Evolutionary conservation across 2,888 invertebrate genomes (phyloP).

Genomic region (Andrena flavipes): DNA sequence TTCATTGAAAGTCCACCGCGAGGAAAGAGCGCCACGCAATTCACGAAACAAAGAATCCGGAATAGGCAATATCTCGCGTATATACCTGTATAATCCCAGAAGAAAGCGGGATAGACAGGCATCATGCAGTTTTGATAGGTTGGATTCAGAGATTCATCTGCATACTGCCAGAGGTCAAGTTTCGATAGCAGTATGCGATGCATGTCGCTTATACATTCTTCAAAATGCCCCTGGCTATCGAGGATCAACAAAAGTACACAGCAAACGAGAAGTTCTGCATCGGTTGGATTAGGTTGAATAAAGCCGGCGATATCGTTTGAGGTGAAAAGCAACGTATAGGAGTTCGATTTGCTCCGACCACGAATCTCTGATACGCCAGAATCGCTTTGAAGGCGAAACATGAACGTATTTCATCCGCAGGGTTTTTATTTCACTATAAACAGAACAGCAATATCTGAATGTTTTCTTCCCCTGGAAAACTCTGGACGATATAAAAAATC

Average conservation of each 20-base stretch:
- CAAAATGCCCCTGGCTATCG: slow-evolving; percentile 45
- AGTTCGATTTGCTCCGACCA: slow-evolving; percentile 42
- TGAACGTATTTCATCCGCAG: not conserved
- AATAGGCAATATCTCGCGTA: not conserved
- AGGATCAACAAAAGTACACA: slow-evolving; percentile 52
- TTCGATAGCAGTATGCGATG: slow-evolving; percentile 31
- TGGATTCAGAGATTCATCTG: slow-evolving; percentile 15
- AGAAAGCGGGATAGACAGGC: not conserved
- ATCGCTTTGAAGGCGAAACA: slow-evolving; percentile 43
- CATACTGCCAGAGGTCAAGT: slow-evolving; percentile 31
- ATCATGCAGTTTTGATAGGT: slow-evolving; percentile 15
- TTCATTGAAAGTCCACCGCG: not conserved
- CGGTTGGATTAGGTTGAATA: slow-evolving; percentile 38
- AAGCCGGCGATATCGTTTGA: slow-evolving; percentile 54
- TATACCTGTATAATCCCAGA: not conserved
- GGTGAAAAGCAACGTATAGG: slow-evolving; percentile 37
- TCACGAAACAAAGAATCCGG: not conserved
- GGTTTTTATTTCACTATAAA: not conserved
- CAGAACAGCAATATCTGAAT: not conserved
- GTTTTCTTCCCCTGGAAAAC: not conserved
- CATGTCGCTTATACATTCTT: slow-evolving; percentile 43
- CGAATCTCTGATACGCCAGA: slow-evolving; percentile 50
- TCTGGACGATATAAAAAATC: no score
- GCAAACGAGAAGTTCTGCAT: slow-evolving; percentile 50
- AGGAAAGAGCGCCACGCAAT: not conserved